These are phyloP conservation scores for Lasiurus borealis DNA, from an alignment of 2,113 vertebrate genomes.

Conservation along the genomic window DNA sequence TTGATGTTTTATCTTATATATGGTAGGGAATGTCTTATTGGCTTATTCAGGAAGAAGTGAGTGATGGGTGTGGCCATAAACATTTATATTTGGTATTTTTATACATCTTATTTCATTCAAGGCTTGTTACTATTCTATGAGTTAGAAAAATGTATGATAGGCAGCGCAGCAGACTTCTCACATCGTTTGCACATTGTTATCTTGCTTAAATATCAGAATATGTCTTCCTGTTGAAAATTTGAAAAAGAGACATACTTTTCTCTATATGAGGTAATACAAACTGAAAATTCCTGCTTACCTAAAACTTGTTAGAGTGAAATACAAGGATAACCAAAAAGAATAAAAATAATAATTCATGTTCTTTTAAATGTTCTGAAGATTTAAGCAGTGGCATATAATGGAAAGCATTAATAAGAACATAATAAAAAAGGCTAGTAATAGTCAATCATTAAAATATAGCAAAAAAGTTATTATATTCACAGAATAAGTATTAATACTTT, in stretches of 20 bases:
- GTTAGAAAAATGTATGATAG: neutral
- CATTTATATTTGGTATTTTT: neutral
- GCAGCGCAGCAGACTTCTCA: neutral
- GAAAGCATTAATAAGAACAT: neutral
- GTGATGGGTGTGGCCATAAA: neutral
- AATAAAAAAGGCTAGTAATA: neutral
- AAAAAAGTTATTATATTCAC: neutral
- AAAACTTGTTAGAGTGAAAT: neutral
- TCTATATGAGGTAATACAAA: constrained; percentile 41
- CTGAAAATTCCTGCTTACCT: neutral
- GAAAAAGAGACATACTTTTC: neutral
- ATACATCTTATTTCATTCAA: neutral
- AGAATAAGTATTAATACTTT: neutral
- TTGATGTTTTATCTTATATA: neutral
- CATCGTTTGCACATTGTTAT: neutral
- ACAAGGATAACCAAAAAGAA: neutral
- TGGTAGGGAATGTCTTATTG: neutral
- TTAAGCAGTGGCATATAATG: neutral
- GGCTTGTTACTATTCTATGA: neutral
- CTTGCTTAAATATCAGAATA: neutral
- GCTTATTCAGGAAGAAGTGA: constrained; percentile 44
- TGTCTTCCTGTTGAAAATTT: neutral
- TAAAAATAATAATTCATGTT: neutral
- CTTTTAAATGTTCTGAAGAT: constrained; percentile 2
- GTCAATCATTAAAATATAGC: neutral